Evolutionary conservation across 2,888 invertebrate genomes (phyloP), one percentile per base, ranked within the genome.

Genomic region (Caenorhabditis angaria): DNA sequence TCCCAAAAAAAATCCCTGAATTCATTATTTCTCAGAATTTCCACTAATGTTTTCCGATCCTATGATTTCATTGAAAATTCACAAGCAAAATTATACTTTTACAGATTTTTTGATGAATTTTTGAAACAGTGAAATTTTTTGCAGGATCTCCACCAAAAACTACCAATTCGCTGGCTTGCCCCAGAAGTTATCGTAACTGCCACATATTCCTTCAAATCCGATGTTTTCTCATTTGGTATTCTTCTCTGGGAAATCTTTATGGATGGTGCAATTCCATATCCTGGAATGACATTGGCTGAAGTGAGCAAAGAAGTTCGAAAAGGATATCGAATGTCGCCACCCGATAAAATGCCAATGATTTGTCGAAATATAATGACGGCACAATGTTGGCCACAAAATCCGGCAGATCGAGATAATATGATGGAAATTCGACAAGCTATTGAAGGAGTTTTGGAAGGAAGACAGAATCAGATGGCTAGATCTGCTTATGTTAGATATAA

Each of bases 141-240:
- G n/a, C n/a, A 58, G 57, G 80, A 81, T 56, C 60, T 74, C 10
- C 74, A 80, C 10, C 73, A 76, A 51, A 74, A 75, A 60, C 68
- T 81, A 47, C 81, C 81, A 4, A 80, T 81, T 47, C 69, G 81
- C 32, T 82, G 82, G 82, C 61, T 82, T 47, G 76, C 80, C 8
- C 82, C 82, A n/a, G 82, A 82, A 57, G 79, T 77, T 10, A 58
- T 79, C n/a, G 72, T 75, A 12, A 68, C 70, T 6, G 77, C 76
- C 22, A 68, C 70, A 6, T 82, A 81, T 60, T 64, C 72, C 2
- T 65, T 53, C 64, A 82, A 82, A 59, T 74, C 79, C 0, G 82
- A 82, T 60, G 82, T 82, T 25, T 82, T 73, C 69, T 74, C 79
- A 29, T 82, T 77, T 48, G 82, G 82, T 14, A 76, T 81, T 14